Conservation (phyloP, 1,140 invertebrate genomes). For the Hycleus phaleratus region DNA sequence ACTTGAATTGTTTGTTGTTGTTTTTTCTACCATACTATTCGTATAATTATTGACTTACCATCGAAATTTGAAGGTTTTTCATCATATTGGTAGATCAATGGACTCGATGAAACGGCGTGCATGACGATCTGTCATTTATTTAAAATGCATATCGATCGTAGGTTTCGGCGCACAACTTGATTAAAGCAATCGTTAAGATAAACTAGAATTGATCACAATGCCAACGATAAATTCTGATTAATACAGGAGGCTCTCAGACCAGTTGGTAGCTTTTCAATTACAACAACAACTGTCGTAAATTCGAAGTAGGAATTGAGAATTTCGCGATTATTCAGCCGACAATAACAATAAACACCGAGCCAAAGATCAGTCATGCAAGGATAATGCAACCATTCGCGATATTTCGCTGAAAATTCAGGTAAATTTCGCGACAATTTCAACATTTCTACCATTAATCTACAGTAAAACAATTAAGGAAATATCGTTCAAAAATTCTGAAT, state of each 20-base stretch:
- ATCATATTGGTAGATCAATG: background rate
- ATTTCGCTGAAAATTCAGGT: too few species aligned
- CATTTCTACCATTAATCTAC: too few species aligned
- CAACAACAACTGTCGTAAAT: too few species aligned
- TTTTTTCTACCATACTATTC: slow-evolving; percentile 1
- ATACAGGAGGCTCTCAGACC: background rate
- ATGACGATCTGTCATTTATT: slow-evolving; percentile 12
- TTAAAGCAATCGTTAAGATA: slow-evolving; percentile 19
- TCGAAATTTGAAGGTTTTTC: background rate
- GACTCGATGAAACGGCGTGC: background rate
- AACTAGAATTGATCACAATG: slow-evolving; percentile 16
- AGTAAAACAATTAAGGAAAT: too few species aligned
- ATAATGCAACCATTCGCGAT: too few species aligned
- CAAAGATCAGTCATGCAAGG: too few species aligned
- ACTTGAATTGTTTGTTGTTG: slow-evolving; percentile 29
- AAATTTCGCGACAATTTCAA: too few species aligned
- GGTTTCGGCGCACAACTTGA: slow-evolving; percentile 18
- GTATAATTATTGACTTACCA: background rate
- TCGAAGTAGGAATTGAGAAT: too few species aligned
- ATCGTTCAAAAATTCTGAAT: too few species aligned
- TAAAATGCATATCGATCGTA: slow-evolving; percentile 11
- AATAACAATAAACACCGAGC: too few species aligned
- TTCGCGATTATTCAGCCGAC: too few species aligned
- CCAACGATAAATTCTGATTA: slow-evolving; percentile 17
- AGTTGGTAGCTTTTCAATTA: too few species aligned